Base-by-base conservation (phyloP, 2,888 invertebrate genomes). In the Ophraella communa region DNA sequence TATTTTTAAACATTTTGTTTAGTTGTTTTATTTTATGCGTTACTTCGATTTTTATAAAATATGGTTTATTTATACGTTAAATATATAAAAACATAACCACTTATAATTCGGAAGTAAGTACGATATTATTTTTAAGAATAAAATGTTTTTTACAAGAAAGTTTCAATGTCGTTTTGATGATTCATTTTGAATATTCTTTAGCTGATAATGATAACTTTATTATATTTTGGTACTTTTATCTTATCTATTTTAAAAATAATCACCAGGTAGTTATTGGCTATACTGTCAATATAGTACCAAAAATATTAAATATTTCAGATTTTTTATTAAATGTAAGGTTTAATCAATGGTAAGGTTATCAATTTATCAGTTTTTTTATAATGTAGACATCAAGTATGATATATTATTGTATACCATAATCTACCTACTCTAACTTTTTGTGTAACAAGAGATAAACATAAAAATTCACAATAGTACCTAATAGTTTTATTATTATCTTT, bases 1-100 rank as follows among this genome's bases (percentile, higher is more conserved):
- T 51, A 51, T 51, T 51, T 51, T 51, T 51, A 39, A 39, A 51
- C 49, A 17, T 24, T 51, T 18, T 4, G 4, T 49, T 24, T 49
- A 49, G 27, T 49, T 49, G 23, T 51, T 51, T 51, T 14, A 23
- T 47, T 21, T 51, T 51, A 51, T 17, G 39, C 39, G 39, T 39
- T 17, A 5, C 14, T 17, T 7, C 17, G 7, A 14, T 2, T 39
- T n/a, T 7, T 17, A 39, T 14, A 8, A 39, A 17, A 30, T 8
- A 39, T 39, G 39, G 17, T 39, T 39, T 39, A 30, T 2, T 30
- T 8, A 30, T n/a, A n/a, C n/a, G n/a, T 11, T 30, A 30, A 10
- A 30, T 30, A 30, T 30, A 30, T 11, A 30, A 42, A 42, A 11
- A 14, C 14, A 42, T 42, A 42, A 42, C 14, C 10, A 21, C 11